These are phyloP conservation scores for Eriosoma lanigerum DNA, from an alignment of 1,140 invertebrate species.

Conservation along the genomic window DNA sequence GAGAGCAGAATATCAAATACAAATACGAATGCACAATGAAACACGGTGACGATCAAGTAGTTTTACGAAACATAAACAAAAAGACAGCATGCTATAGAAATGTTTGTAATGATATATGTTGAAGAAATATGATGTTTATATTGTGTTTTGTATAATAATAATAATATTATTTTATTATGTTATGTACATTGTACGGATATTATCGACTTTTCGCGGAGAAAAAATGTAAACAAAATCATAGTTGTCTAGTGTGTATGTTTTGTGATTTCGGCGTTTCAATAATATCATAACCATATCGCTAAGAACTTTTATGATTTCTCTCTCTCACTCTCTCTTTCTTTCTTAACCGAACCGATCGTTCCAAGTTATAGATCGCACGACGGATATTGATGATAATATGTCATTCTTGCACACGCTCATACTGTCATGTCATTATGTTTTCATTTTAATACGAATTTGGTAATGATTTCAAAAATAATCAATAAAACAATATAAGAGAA, in stretches of 20 bases:
- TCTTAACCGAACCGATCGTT: too few relatives aligned
- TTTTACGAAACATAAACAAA: slow-evolving; percentile 47
- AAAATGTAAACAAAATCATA: background rate
- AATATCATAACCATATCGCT: slow-evolving; percentile 17
- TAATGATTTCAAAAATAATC: too few relatives aligned
- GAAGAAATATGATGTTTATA: slow-evolving; percentile 39
- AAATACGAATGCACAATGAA: slow-evolving; percentile 50
- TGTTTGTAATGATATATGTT: slow-evolving; percentile 49
- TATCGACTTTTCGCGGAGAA: background rate
- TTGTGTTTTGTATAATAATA: slow-evolving; percentile 44
- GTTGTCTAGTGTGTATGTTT: background rate
- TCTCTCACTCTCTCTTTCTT: too few relatives aligned
- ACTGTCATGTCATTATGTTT: too few relatives aligned
- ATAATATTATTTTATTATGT: too few relatives aligned
- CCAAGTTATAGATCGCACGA: too few relatives aligned
- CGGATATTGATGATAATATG: too few relatives aligned
- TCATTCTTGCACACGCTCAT: too few relatives aligned
- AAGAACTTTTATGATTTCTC: background rate
- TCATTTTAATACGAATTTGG: too few relatives aligned
- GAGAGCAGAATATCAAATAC: slow-evolving; percentile 37
- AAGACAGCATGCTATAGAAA: slow-evolving; percentile 46
- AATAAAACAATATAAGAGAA: too few relatives aligned
- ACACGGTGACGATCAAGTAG: slow-evolving; percentile 45
- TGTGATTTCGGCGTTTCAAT: background rate
- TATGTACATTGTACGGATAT: slow-evolving; percentile 6